These are phyloP conservation scores for Ceraclea dissimilis DNA, from an alignment of 2,888 invertebrate genomes.

Conservation along the genomic window DNA sequence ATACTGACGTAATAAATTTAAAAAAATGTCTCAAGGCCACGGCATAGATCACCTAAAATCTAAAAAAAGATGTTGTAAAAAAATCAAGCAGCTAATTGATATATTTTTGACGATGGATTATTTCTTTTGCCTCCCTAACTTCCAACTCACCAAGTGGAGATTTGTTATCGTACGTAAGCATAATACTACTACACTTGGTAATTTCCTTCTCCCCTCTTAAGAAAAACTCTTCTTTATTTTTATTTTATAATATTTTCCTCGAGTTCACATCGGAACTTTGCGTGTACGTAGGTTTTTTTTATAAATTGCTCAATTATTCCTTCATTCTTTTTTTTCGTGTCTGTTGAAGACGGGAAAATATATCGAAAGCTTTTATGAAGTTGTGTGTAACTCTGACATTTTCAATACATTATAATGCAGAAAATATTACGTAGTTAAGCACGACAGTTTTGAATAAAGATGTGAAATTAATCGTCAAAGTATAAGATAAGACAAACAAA, in stretches of 20 bases:
- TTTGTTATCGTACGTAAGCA: not conserved
- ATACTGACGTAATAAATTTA: too few relatives aligned
- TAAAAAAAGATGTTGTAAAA: too few relatives aligned
- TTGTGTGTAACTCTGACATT: too few relatives aligned
- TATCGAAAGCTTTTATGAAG: not conserved
- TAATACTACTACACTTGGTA: not conserved
- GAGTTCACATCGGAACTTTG: not conserved
- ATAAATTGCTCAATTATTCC: slow-evolving; percentile 1
- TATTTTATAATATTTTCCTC: not conserved
- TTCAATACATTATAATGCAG: too few relatives aligned
- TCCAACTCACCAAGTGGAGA: not conserved
- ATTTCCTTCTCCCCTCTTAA: not conserved
- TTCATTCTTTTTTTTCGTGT: not conserved
- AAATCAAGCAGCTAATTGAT: too few relatives aligned
- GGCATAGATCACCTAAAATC: too few relatives aligned
- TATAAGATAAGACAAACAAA: too few relatives aligned
- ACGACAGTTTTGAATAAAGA: too few relatives aligned
- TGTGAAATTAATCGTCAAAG: too few relatives aligned
- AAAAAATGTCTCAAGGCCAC: too few relatives aligned
- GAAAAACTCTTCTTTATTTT: not conserved
- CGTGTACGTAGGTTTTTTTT: not conserved
- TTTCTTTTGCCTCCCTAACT: not conserved
- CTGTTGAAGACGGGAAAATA: not conserved
- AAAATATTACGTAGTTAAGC: too few relatives aligned
- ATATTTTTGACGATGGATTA: too few relatives aligned